A percentile compares a stretch with the other conserved stretches of the same genome.
These are phyloP conservation scores for Epizoanthus fatuus DNA, from an alignment of 92 coral and sea anemone genomes.

Conservation along the genomic window DNA sequence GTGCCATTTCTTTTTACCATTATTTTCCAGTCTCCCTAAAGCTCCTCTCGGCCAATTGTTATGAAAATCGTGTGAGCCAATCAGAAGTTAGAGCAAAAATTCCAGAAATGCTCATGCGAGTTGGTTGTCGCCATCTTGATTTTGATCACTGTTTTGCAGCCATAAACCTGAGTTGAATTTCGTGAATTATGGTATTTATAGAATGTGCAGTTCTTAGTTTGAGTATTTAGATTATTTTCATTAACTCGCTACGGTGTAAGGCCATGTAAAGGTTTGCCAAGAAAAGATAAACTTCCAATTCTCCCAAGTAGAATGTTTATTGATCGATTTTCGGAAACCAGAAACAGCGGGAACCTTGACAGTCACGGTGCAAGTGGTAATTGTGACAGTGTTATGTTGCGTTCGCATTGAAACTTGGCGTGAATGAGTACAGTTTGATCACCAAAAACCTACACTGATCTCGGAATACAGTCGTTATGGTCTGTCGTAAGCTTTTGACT, in stretches of 20 bases:
- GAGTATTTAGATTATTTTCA: too few relatives aligned
- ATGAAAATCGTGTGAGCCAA: too few relatives aligned
- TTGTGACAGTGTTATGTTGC: not conserved
- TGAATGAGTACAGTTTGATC: slow-evolving; percentile 5
- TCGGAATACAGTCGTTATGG: too few relatives aligned
- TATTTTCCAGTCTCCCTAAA: too few relatives aligned
- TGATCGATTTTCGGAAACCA: not conserved
- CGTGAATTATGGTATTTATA: not conserved
- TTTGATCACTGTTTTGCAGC: not conserved
- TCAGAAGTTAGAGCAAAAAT: too few relatives aligned
- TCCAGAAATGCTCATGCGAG: too few relatives aligned
- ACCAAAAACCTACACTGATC: too few relatives aligned
- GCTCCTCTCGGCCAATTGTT: too few relatives aligned
- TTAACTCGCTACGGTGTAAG: not conserved
- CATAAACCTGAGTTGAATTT: slow-evolving; percentile 10
- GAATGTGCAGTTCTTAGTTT: too few relatives aligned
- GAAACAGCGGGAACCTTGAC: not conserved
- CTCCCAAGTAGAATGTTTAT: not conserved
- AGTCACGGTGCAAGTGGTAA: not conserved
- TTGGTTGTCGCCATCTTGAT: too few relatives aligned
- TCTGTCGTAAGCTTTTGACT: too few relatives aligned
- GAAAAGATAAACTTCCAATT: not conserved
- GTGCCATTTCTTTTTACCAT: too few relatives aligned
- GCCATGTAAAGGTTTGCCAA: not conserved
- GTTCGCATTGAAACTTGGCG: not conserved